phyloP scores from a whole-genome alignment of 2,888 invertebrate genomes.

The Dicyrtomina minuta region DNA sequence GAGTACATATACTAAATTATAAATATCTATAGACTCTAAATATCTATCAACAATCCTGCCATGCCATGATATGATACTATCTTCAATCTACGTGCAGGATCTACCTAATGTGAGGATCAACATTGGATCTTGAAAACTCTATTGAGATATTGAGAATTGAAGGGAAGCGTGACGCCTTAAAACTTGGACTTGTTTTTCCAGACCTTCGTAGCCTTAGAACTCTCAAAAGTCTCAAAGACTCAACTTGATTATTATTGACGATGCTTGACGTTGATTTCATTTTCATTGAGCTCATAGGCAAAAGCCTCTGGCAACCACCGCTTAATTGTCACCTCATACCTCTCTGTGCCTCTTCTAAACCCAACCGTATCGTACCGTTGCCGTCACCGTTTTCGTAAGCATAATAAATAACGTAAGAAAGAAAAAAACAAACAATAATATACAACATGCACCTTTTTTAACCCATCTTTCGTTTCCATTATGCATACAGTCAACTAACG shows the following conservation, averaged over 20 bases:
- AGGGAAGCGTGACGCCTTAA: slow-evolving; percentile 9
- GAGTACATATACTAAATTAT: too few species aligned
- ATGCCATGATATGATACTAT: too few species aligned
- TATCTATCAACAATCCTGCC: too few species aligned
- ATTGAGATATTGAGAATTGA: neutral
- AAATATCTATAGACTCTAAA: too few species aligned
- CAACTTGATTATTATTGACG: slow-evolving; percentile 31
- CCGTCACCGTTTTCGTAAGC: too few species aligned
- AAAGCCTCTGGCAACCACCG: slow-evolving; percentile 15
- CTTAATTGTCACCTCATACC: neutral
- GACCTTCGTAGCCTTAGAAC: neutral
- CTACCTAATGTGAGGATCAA: slow-evolving; percentile 7
- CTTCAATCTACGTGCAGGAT: neutral
- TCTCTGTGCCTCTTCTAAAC: too few species aligned
- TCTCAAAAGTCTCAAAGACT: slow-evolving; percentile 14
- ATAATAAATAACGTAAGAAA: too few species aligned
- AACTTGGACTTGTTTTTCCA: neutral
- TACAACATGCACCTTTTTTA: too few species aligned
- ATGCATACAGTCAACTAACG: neutral
- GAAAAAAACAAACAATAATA: too few species aligned
- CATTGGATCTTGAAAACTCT: slow-evolving; percentile 9
- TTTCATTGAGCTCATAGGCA: slow-evolving; percentile 12
- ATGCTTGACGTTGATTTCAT: slow-evolving; percentile 32
- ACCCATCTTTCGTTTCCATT: neutral
- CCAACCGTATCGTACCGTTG: too few species aligned